Evolutionary conservation across 2,888 invertebrate species (phyloP).

Genomic region (Lasius fuliginosus): DNA sequence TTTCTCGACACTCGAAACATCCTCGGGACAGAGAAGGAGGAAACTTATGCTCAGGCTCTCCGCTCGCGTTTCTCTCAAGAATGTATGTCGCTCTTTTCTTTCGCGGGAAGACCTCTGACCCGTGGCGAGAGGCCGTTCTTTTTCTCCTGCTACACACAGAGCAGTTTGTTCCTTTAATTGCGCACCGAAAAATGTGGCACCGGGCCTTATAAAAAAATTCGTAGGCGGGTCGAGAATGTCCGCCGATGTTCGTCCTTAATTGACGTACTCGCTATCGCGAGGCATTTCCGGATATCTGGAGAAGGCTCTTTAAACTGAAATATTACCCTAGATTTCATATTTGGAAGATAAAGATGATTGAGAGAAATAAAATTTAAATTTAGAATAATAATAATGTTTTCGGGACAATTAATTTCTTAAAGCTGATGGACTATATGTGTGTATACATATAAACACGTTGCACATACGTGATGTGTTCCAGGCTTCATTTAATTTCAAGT

Average conservation of each 20-base stretch:
- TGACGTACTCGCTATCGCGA: conserved; percentile 78
- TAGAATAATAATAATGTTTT: neutral
- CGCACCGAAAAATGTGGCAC: conserved; percentile 58
- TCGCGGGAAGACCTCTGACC: conserved; percentile 67
- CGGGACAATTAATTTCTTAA: neutral
- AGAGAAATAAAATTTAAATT: neutral
- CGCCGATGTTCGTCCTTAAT: conserved; percentile 75
- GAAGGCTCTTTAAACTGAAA: neutral
- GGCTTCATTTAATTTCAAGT: neutral
- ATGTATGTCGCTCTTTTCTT: conserved; percentile 62
- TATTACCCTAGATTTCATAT: neutral
- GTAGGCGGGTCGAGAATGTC: conserved; percentile 55
- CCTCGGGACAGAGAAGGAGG: conserved; percentile 9
- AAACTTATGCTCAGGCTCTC: conserved; percentile 16
- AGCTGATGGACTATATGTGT: neutral
- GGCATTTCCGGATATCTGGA: conserved; percentile 70
- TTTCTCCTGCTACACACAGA: conserved; percentile 45
- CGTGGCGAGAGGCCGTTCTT: conserved; percentile 54
- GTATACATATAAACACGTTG: neutral
- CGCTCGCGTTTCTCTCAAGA: conserved; percentile 58
- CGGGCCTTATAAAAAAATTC: conserved; percentile 60
- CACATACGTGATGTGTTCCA: neutral
- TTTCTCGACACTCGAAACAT: conserved; percentile 38
- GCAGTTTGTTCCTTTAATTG: conserved; percentile 76
- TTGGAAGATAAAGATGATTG: too few species aligned